Conservation (phyloP, 2,797 vertebrate species). For the Dermochelys coriacea region DNA sequence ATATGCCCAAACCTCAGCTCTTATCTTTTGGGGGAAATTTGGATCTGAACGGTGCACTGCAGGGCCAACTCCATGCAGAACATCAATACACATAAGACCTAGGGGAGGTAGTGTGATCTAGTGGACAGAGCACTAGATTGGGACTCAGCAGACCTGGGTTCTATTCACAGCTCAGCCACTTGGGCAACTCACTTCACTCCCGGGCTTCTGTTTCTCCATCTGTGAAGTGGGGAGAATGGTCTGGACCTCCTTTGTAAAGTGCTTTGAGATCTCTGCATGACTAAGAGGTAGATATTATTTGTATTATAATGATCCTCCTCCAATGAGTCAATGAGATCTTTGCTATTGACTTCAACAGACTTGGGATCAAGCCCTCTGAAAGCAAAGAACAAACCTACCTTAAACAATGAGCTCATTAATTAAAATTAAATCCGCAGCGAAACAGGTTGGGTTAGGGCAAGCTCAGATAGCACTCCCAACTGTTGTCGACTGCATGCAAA, state of each 20-base stretch:
- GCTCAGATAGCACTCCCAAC: not conserved
- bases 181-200: not conserved
- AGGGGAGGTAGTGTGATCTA: not conserved
- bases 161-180: fast-evolving
- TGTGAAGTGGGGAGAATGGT: not conserved
- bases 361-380: not conserved
- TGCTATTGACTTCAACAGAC: not conserved
- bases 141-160: not conserved
- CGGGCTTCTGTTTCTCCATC: not conserved
- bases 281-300: not conserved
- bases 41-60: not conserved
- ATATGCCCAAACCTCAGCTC: not conserved
- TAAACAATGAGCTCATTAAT: slow-evolving; percentile 68
- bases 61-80: not conserved
- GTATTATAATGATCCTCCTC: not conserved
- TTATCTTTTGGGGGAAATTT: not conserved
- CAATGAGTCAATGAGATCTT: not conserved
- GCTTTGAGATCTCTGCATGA: not conserved
- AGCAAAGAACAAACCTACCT: not conserved
- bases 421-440: slow-evolving; percentile 54
- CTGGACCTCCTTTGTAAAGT: not conserved
- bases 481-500: not conserved
- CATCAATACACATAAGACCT: not conserved
- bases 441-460: slow-evolving; percentile 63
- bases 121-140: not conserved